Base-by-base conservation (phyloP, 2,113 vertebrate genomes). In the Pseudorasbora parva region DNA sequence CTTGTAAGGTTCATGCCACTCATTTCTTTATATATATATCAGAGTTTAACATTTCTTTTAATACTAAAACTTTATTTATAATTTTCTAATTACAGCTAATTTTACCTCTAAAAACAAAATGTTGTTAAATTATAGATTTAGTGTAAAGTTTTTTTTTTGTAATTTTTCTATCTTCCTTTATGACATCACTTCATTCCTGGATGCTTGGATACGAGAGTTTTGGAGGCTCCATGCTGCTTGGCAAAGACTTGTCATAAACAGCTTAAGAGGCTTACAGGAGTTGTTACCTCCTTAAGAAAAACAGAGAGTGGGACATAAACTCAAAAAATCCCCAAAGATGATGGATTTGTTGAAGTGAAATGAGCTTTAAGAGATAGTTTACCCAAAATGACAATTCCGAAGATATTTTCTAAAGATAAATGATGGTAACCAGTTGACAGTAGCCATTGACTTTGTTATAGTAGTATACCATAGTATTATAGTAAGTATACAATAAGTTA, bases 171-270 rank as follows among this genome's bases (percentile, higher is more conserved):
- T 21, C 21, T 49, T 71, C 27, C 43, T 45, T 30, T 25, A n/a
- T 43, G 15, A 66, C 47, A 62, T 82, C 43, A 76, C 45, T 30
- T 60, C 23, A 25, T 54, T 37, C 56, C 71, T 8, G n/a, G 54
- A 51, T 0, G 21, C 45, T 57, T 62, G 57, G 49, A 71, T 33
- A 33, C 47, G 56, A 71, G 68, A 74, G 69, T 73, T 64, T 27
- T 27, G 72, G 17, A 23, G 41, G 47, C 9, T 41, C 27, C 78
- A 81, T 77, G 84, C 72, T 76, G 78, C 75, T 75, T 66, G 59
- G 78, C 30, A 62, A 80, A 79, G 15, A 17, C 60, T 81, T 72
- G 11, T 41, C 5, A 2, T 69, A 82, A 74, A 43, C 57, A 56
- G 7, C 33, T 37, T 54, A 45, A 72, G 37, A 59, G 25, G 72